phyloP scores from a whole-genome alignment of 2,888 invertebrate species.

The Hyposoter didymator region DNA sequence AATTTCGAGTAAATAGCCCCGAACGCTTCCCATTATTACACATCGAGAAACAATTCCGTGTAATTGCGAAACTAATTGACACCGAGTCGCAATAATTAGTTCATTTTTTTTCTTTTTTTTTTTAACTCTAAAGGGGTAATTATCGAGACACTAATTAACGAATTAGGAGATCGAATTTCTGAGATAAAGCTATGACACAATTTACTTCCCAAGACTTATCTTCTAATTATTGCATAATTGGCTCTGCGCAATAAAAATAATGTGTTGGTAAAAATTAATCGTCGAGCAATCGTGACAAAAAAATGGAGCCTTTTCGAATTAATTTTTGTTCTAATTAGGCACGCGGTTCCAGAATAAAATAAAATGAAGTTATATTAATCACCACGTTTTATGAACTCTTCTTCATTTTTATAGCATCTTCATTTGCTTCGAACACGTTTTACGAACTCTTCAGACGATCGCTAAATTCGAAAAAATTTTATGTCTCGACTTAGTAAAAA shows the following conservation, averaged over 20 bases:
- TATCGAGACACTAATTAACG: conserved; percentile 2
- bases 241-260: background rate
- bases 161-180: background rate
- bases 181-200: background rate
- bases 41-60: background rate
- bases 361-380: background rate
- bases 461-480: background rate
- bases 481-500: background rate
- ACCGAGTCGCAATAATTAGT: background rate
- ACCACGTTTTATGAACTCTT: background rate
- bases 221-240: background rate
- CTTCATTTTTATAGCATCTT: background rate
- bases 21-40: conserved; percentile 13
- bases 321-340: background rate
- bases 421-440: background rate
- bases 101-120: conserved; percentile 1
- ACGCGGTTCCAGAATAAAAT: background rate
- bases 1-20: conserved; percentile 24
- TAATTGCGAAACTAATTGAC: conserved; percentile 8
- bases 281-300: background rate
- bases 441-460: background rate
- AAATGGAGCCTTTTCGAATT: background rate
- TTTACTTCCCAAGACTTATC: background rate
- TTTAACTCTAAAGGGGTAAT: background rate
- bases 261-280: background rate